phyloP scores from a whole-genome alignment of 2,113 vertebrate species.

The Eretmochelys imbricata region DNA sequence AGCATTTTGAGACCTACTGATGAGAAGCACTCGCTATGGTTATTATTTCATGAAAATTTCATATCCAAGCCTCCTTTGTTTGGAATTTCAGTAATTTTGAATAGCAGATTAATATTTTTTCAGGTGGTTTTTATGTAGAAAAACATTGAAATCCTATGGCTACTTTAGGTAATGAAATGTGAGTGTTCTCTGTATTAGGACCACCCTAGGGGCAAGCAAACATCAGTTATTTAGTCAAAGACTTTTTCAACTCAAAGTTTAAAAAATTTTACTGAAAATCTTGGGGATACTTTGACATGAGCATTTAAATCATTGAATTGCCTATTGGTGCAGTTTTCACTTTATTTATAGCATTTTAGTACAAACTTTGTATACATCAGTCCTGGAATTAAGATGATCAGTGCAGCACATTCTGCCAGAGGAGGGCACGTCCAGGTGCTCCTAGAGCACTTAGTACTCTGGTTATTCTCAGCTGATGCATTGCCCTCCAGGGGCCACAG shows the following conservation, averaged over 20 bases:
- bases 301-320: neutral
- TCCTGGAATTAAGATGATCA: neutral
- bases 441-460: neutral
- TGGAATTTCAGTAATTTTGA: neutral
- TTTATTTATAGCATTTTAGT: neutral
- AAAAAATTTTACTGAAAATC: neutral
- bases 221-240: neutral
- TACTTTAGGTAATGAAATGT: neutral
- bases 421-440: neutral
- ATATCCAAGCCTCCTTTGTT: neutral
- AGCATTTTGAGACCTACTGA: neutral
- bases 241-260: neutral
- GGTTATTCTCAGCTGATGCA: neutral
- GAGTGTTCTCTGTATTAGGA: neutral
- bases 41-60: neutral
- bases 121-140: neutral
- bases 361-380: neutral
- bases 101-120: neutral
- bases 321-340: neutral
- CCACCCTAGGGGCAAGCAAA: neutral
- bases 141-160: neutral
- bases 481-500: conserved; percentile 43
- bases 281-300: neutral
- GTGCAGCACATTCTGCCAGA: neutral
- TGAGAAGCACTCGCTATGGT: neutral